Evolutionary conservation across 2,888 invertebrate species (phyloP), one percentile per base, ranked within the genome.

Genomic region (Cephus runcator): DNA sequence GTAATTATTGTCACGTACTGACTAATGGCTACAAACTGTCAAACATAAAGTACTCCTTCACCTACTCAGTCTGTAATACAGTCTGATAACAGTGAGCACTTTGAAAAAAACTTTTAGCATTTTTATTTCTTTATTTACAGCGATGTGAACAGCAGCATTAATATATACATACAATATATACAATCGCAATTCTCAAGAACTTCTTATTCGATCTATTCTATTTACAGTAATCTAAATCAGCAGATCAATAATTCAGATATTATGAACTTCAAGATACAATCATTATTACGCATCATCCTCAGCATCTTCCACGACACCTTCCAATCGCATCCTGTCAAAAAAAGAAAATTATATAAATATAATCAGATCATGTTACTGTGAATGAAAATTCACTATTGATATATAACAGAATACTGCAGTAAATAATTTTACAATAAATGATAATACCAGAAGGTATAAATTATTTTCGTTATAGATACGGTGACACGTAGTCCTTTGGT

Each of bases 301-400:
- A 34, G 69, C 73, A 75, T 82, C 79, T 76, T 82, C 81, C n/a
- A 75, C 74, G 23, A 80, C 83, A 34, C 85, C 87, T 75, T 84
- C 86, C 75, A 87, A 68, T 80, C 78, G 86, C 86, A 86, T 86
- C 77, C 87, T 87, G 75, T 34, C 83, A 85, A 73, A 76, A 77
- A 11, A 75, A 31, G 35, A 68, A 68, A 4, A 69, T 33, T 68
- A 35, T 23, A 33, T 56, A n/a, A 69, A 30, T 69, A 69, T 69
- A 30, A 69, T 30, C 69, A 0, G 6, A 6, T 69, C 30, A 1
- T 69, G 4, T 69, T 12, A 69, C 68, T 36, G 9, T 23, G n/a
- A 56, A 73, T 73, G 69, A 73, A 33, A 12, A 34, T 56, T 33
- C 30, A 69, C 9, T 15, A 30, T 30, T 69, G 30, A 1, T 15